Base-by-base conservation (phyloP, 92 coral and sea anemone genomes). In the Porites rus region DNA sequence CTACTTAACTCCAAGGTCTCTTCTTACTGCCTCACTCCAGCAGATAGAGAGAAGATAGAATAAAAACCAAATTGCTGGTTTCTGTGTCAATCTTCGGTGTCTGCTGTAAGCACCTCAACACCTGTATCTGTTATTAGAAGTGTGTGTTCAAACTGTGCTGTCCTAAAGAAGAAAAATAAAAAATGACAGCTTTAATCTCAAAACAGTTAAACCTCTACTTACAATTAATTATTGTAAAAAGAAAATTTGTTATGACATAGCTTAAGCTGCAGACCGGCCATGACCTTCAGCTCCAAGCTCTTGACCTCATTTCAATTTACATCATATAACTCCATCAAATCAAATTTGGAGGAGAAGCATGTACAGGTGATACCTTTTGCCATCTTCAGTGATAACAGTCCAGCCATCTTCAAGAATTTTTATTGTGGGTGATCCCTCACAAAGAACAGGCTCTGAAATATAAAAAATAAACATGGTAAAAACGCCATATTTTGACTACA, bases 121-220 rank as follows among this genome's bases (percentile, higher is more conserved):
- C 97, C 98, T 50, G 77, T 83, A 18, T 93, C 94, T 62, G 98
- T 97, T 53, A 97, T 93, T 60, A 97, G 69, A 7, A 97, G 82
- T 9, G 99, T 97, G 74, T 97, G 98, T 76, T 97, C 99, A 86
- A 97, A 97, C 74, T 97, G 99, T 6, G 98, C 95, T 24, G 97
- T 77, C 88, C 99, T 97, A 78, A 4, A 38, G 46, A 38, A 38
- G 46, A 38, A 38, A 38, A 0, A 38, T 71, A 76, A 72, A 38
- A 80, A 54, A 86, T 12, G 52, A 50, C 10, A 53, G 19, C 46
- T 51, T 54, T 13, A 54, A 54, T 54, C 10, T 54, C 10, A 54
- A 54, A 38, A 38, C 46, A 38, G 46, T 38, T 38, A 7, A 38
- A 38, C 6, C 46, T 38, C 46, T 38, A 38, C 46, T 4, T 4